Conservation (phyloP, 2,888 invertebrate species). For the Frankliniella intonsa region DNA sequence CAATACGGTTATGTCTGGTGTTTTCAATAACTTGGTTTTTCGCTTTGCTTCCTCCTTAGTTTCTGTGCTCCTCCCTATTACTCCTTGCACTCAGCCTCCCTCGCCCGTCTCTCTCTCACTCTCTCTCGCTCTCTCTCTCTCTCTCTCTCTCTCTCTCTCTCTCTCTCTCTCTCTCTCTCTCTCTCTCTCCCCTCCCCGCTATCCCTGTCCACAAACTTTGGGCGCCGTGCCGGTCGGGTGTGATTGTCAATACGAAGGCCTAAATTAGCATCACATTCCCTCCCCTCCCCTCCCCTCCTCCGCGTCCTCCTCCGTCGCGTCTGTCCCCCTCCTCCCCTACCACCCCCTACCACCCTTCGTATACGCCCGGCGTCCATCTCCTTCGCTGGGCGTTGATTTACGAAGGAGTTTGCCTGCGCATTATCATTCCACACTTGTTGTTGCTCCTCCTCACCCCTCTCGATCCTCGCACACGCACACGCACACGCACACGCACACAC, state of each 20-base stretch:
- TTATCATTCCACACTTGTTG: constrained; percentile 17
- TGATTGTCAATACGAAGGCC: constrained; percentile 6
- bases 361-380: neutral
- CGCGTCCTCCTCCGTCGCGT: neutral
- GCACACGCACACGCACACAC: neutral
- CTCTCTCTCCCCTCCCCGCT: neutral
- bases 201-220: too few species aligned
- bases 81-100: too few species aligned
- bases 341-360: neutral
- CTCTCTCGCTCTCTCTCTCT: too few species aligned
- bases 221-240: neutral
- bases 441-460: neutral
- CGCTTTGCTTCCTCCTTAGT: too few species aligned
- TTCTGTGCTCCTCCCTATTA: too few species aligned
- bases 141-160: too few species aligned
- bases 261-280: constrained; percentile 2
- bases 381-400: neutral
- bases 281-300: neutral
- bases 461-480: neutral
- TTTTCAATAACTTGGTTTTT: too few species aligned
- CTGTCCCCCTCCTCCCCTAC: neutral
- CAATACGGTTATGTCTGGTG: too few species aligned
- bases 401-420: constrained; percentile 21
- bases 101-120: too few species aligned
- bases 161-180: neutral